Evolutionary conservation across 2,888 invertebrate genomes (phyloP).

Genomic region (Pristionchus fissidentatus): DNA sequence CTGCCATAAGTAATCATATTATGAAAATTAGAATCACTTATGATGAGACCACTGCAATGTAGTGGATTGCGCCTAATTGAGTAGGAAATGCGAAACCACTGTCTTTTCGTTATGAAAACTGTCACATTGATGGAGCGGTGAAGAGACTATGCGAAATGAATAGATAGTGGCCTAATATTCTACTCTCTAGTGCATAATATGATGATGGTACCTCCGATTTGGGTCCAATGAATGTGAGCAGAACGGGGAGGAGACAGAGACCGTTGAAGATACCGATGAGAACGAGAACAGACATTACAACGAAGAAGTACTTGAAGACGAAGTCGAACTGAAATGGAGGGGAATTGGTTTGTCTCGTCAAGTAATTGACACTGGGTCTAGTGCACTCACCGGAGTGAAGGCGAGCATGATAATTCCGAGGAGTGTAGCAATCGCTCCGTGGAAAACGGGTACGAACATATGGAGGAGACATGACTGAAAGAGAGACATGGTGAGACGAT

Average conservation of each 20-base stretch:
- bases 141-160: too few species aligned
- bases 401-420: slow-evolving; percentile 89
- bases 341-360: background rate
- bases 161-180: too few species aligned
- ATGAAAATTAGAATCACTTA: too few species aligned
- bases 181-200: too few species aligned
- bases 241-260: slow-evolving; percentile 86
- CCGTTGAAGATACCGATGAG: slow-evolving; percentile 70
- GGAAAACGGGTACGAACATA: slow-evolving; percentile 89
- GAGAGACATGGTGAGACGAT: too few species aligned
- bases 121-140: too few species aligned
- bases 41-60: too few species aligned
- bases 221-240: slow-evolving; percentile 90
- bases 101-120: too few species aligned
- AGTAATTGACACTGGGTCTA: too few species aligned
- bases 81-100: too few species aligned
- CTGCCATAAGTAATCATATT: slow-evolving; percentile 46
- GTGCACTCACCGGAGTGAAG: slow-evolving; percentile 89
- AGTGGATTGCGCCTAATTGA: too few species aligned
- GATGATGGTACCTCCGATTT: slow-evolving; percentile 83
- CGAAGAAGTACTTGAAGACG: slow-evolving; percentile 91
- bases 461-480: slow-evolving; percentile 80
- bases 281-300: slow-evolving; percentile 80
- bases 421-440: slow-evolving; percentile 90
- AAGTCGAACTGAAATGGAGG: slow-evolving; percentile 84